These are phyloP conservation scores for Lycocerus yunnanus DNA, from an alignment of 2,888 invertebrate species.

Conservation along the genomic window DNA sequence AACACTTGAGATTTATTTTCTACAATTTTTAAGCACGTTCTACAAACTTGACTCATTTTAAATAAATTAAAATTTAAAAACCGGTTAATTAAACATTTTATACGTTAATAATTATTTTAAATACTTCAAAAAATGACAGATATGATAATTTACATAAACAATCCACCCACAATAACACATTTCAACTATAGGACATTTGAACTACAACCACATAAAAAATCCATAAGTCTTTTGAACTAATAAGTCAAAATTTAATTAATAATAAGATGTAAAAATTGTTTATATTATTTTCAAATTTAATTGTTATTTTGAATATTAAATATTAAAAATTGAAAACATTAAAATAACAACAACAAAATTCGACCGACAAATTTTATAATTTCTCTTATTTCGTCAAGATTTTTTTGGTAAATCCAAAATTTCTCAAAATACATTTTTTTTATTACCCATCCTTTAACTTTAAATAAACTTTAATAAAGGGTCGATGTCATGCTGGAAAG, in stretches of 20 bases:
- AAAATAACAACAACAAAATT: not conserved
- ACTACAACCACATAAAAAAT: not conserved
- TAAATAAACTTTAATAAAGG: not conserved
- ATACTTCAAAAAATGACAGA: conserved; percentile 4
- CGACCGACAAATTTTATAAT: not conserved
- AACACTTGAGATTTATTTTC: conserved; percentile 8
- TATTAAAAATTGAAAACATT: not conserved
- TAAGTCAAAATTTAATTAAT: not conserved
- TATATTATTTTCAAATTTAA: too few species aligned
- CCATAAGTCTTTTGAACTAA: not conserved
- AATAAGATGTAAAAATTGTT: not conserved
- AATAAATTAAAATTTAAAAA: not conserved
- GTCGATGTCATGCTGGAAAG: not conserved
- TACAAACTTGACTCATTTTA: conserved; percentile 14
- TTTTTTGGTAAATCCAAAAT: not conserved
- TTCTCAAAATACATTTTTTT: not conserved
- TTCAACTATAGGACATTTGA: not conserved
- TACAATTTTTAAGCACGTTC: conserved; percentile 12
- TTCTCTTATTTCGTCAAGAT: not conserved
- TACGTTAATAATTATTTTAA: conserved; percentile 3
- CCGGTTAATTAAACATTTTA: not conserved
- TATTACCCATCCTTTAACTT: not conserved
- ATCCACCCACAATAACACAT: not conserved
- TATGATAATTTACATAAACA: conserved; percentile 2
- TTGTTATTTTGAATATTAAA: not conserved